Evolutionary conservation across 1,140 invertebrate species (phyloP).

Genomic region (Triops longicaudatus): DNA sequence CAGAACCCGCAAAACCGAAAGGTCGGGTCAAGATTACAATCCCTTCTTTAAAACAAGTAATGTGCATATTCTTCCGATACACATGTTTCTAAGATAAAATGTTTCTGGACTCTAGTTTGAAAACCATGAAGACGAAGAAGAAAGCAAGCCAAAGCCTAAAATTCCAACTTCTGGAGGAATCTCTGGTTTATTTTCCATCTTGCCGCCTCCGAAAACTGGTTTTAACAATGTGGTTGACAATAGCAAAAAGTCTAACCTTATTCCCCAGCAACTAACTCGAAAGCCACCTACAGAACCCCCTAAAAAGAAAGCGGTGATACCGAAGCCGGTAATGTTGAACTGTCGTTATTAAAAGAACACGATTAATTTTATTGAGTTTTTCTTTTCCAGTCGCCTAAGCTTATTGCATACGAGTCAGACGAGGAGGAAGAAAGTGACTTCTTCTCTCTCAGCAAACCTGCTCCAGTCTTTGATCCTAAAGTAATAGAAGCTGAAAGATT

Average conservation of each 20-base stretch:
- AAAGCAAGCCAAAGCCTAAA: background rate
- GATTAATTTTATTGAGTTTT: background rate
- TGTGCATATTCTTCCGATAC: too few relatives aligned
- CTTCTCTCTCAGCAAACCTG: constrained; percentile 23
- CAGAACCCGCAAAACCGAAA: constrained; percentile 16
- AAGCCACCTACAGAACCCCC: constrained; percentile 11
- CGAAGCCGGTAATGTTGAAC: constrained; percentile 1
- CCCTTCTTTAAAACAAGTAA: constrained; percentile 15
- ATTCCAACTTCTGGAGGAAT: background rate
- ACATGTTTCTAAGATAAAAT: too few relatives aligned
- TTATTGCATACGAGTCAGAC: constrained; percentile 8
- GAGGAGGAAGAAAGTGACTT: constrained; percentile 19
- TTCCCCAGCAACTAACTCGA: background rate
- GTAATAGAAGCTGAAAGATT: background rate
- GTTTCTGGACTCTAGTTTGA: constrained; percentile 18
- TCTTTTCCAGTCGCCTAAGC: background rate
- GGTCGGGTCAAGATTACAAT: constrained; percentile 19
- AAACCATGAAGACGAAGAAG: constrained; percentile 18
- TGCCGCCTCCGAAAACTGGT: constrained; percentile 24
- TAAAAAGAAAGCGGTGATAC: background rate
- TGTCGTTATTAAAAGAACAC: background rate
- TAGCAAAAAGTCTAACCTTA: background rate
- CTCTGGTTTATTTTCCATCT: constrained; percentile 20
- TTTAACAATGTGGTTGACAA: background rate
- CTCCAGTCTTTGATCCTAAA: background rate